phyloP scores from a whole-genome alignment of 2,113 vertebrate genomes.

The Struthio camelus region DNA sequence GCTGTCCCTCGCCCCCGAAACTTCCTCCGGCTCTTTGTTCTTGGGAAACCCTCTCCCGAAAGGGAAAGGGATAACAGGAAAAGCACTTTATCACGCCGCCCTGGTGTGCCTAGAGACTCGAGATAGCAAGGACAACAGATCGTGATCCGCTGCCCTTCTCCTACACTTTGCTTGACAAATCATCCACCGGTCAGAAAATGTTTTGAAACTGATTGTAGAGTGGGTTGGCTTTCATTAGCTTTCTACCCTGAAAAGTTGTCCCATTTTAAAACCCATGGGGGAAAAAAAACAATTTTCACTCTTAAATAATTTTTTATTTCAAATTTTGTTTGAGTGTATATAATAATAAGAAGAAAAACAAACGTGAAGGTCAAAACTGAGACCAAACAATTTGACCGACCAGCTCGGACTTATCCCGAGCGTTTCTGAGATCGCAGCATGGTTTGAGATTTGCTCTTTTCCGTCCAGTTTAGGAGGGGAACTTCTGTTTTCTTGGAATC shows the following conservation, averaged over 20 bases:
- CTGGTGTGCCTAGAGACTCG: neutral
- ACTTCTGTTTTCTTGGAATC: neutral
- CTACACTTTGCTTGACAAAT: neutral
- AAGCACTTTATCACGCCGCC: fast-evolving
- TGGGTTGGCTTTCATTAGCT: neutral
- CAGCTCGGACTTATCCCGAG: neutral
- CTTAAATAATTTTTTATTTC: neutral
- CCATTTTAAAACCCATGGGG: fast-evolving
- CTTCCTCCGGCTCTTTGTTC: no score
- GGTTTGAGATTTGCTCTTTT: neutral
- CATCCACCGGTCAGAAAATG: fast-evolving
- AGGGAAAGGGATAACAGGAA: neutral
- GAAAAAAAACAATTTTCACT: neutral
- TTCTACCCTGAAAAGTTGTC: neutral
- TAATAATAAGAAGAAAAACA: fast-evolving
- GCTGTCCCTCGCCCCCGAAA: no score
- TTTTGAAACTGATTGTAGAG: fast-evolving
- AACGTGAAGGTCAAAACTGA: neutral
- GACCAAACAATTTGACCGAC: fast-evolving
- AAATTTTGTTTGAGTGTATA: fast-evolving
- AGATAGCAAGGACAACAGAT: neutral
- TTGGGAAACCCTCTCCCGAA: no score
- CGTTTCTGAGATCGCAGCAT: neutral
- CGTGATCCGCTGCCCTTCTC: fast-evolving
- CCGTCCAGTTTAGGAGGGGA: neutral